Conservation (phyloP, 2,888 invertebrate genomes). For the Zygaena filipendulae region DNA sequence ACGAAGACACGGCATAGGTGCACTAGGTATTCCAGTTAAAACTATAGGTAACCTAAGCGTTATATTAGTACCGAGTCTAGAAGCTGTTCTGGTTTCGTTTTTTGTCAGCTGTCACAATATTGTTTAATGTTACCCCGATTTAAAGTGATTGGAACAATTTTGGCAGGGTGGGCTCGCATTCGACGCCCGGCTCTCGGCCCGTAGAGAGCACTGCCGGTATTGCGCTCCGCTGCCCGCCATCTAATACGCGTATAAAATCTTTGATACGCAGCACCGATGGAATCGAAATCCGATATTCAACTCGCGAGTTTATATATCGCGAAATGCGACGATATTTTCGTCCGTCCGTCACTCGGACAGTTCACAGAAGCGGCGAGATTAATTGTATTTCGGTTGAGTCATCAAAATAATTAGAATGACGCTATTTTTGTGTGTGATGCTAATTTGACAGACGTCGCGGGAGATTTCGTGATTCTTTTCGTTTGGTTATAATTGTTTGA, state of each 20-base stretch:
- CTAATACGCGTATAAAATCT: slow-evolving; percentile 50
- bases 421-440: slow-evolving; percentile 67
- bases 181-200: too few species aligned
- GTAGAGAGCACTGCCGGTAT: slow-evolving; percentile 41
- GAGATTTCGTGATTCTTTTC: slow-evolving; percentile 57
- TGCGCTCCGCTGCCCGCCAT: slow-evolving; percentile 46
- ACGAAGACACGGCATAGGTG: too few species aligned
- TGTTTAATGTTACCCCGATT: too few species aligned
- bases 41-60: too few species aligned
- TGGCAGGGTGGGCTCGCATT: too few species aligned
- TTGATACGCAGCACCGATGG: slow-evolving; percentile 66
- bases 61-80: too few species aligned
- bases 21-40: too few species aligned
- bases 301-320: slow-evolving; percentile 63
- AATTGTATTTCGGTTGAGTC: slow-evolving; percentile 69
- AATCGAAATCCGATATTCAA: slow-evolving; percentile 65
- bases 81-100: too few species aligned
- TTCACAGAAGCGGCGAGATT: slow-evolving; percentile 67
- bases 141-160: too few species aligned
- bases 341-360: slow-evolving; percentile 65
- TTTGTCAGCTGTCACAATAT: too few species aligned
- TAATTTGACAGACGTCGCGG: slow-evolving; percentile 69
- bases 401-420: slow-evolving; percentile 70
- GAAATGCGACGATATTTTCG: slow-evolving; percentile 66
- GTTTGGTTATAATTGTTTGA: slow-evolving; percentile 48